These are phyloP conservation scores for Euproctis similis DNA, from an alignment of 2,888 invertebrate genomes.

Conservation along the genomic window DNA sequence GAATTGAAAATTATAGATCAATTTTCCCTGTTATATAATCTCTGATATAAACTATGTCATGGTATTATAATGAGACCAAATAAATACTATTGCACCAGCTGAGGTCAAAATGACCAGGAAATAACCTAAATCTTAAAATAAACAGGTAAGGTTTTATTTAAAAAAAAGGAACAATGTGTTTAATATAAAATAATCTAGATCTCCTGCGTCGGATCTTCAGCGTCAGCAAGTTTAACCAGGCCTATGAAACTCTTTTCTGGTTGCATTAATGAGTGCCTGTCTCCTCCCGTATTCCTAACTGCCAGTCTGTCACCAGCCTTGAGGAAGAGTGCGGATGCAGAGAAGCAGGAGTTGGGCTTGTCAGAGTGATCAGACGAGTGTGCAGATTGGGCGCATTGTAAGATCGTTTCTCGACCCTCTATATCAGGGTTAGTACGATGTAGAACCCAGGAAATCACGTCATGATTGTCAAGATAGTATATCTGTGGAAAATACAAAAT, in stretches of 20 bases:
- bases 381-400: conserved; percentile 84
- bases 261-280: conserved; percentile 81
- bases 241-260: conserved; percentile 89
- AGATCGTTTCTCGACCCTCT: conserved; percentile 76
- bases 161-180: not conserved
- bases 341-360: conserved; percentile 85
- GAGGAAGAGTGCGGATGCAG: conserved; percentile 80
- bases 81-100: conserved; percentile 9
- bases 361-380: conserved; percentile 69
- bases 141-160: conserved; percentile 2
- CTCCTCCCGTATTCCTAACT: conserved; percentile 81
- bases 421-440: conserved; percentile 72
- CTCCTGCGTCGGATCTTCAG: conserved; percentile 53
- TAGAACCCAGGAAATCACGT: conserved; percentile 84
- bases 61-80: conserved; percentile 10
- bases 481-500: conserved; percentile 65
- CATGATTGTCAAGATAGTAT: conserved; percentile 85
- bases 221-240: conserved; percentile 82
- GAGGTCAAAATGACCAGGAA: conserved; percentile 6
- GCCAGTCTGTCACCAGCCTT: conserved; percentile 79
- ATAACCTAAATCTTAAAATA: conserved; percentile 5
- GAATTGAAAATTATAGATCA: too few species aligned
- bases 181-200: too few species aligned
- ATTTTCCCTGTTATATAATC: conserved; percentile 2
- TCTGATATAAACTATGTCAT: conserved; percentile 7